Percentiles rank a stretch among this genome's conserved stretches.
phyloP scores from a whole-genome alignment of 2,888 invertebrate genomes.

The Scaptomyza reducta region DNA sequence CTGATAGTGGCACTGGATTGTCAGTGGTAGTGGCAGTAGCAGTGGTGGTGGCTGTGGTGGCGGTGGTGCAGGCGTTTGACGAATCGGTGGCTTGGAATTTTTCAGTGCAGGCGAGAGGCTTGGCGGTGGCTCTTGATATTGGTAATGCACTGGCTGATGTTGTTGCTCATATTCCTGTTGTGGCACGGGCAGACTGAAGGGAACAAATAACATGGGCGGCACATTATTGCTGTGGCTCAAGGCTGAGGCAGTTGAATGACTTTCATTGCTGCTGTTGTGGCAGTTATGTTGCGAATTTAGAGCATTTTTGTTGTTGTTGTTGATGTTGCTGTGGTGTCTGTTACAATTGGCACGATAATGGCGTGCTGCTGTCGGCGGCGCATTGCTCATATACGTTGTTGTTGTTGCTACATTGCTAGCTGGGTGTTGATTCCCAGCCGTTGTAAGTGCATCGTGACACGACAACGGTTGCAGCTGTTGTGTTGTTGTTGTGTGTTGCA shows the following conservation, averaged over 20 bases:
- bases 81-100: slow-evolving; percentile 21
- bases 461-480: slow-evolving; percentile 46
- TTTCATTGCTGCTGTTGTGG: slow-evolving; percentile 22
- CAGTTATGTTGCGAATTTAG: neutral
- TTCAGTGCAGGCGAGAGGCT: neutral
- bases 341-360: slow-evolving; percentile 38
- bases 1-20: slow-evolving; percentile 45
- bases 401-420: slow-evolving; percentile 34
- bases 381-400: slow-evolving; percentile 30
- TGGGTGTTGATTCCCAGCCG: slow-evolving; percentile 14
- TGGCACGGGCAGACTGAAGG: slow-evolving; percentile 70
- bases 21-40: slow-evolving; percentile 43
- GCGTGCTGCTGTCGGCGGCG: slow-evolving; percentile 7
- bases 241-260: neutral
- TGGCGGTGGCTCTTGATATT: slow-evolving; percentile 1
- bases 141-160: slow-evolving; percentile 17
- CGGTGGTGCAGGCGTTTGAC: slow-evolving; percentile 60
- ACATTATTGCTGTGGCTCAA: neutral
- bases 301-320: slow-evolving; percentile 1
- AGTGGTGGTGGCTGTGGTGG: slow-evolving; percentile 65
- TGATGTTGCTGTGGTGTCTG: slow-evolving; percentile 3
- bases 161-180: slow-evolving; percentile 23
- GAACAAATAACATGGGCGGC: slow-evolving; percentile 75
- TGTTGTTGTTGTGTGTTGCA: slow-evolving; percentile 62
- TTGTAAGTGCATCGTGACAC: slow-evolving; percentile 10